A percentile compares a stretch with the other conserved stretches of the same genome.
phyloP scores from a whole-genome alignment of 1,140 invertebrate species.

The Drosophila equinoxialis region DNA sequence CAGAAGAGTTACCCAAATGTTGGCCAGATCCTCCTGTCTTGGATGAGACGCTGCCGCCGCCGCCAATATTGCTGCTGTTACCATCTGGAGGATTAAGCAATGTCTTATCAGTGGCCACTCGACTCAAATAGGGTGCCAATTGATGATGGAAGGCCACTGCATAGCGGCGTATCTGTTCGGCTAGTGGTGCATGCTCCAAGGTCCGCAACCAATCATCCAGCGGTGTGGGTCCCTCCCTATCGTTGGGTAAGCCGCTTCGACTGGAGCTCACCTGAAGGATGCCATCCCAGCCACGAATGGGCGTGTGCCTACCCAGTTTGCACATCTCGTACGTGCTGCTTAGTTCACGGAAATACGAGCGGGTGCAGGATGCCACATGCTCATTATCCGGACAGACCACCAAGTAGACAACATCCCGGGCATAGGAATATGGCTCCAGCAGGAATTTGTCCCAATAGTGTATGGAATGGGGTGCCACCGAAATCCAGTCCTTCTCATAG shows the following conservation, averaged over 20 bases:
- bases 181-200: slow-evolving; percentile 90
- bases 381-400: slow-evolving; percentile 97
- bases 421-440: slow-evolving; percentile 96
- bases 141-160: slow-evolving; percentile 90
- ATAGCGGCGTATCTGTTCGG: slow-evolving; percentile 93
- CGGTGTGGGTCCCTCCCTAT: slow-evolving; percentile 39
- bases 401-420: slow-evolving; percentile 96
- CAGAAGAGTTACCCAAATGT: slow-evolving; percentile 9
- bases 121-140: slow-evolving; percentile 91
- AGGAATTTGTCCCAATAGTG: slow-evolving; percentile 97
- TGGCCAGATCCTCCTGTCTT: slow-evolving; percentile 62
- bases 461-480: slow-evolving; percentile 95
- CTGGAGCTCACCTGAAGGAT: slow-evolving; percentile 90
- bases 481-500: slow-evolving; percentile 97
- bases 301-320: slow-evolving; percentile 94
- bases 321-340: slow-evolving; percentile 96
- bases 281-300: slow-evolving; percentile 94
- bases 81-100: slow-evolving; percentile 87
- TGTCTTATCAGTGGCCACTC: slow-evolving; percentile 91
- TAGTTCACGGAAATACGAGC: slow-evolving; percentile 95
- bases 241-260: neutral
- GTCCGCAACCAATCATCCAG: slow-evolving; percentile 96
- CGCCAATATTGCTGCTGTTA: slow-evolving; percentile 25
- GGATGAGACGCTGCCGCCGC: slow-evolving; percentile 49
- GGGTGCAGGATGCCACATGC: slow-evolving; percentile 90